A percentile compares a stretch with the other conserved stretches of the same genome.
Conservation (phyloP, 2,113 vertebrate species). For the Asarcornis scutulata region DNA sequence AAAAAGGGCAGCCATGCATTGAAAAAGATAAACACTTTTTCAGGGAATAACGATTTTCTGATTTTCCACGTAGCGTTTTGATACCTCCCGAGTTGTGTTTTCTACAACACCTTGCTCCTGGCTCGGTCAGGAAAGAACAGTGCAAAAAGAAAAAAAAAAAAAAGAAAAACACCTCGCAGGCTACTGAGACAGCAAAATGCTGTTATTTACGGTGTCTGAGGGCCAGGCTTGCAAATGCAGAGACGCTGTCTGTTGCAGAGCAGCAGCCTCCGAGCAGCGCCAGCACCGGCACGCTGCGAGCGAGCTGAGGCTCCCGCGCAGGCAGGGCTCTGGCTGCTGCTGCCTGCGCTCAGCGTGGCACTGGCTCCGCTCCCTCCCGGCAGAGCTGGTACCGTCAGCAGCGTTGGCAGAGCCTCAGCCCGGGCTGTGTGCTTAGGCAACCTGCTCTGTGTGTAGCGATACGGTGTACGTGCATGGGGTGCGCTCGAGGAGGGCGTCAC, state of each 20-base stretch:
- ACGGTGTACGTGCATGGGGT: not conserved
- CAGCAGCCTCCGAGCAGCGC: not conserved
- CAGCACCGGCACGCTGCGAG: accelerated
- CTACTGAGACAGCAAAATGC: not conserved
- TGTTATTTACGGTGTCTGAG: not conserved
- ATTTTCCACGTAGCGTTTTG: not conserved
- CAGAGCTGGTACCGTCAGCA: not conserved
- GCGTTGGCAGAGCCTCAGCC: not conserved
- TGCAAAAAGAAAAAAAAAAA: not conserved
- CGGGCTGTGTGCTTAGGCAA: not conserved
- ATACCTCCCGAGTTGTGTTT: not conserved
- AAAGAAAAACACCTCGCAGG: not conserved
- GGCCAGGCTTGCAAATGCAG: not conserved
- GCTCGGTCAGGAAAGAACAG: not conserved
- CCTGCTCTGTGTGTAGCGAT: not conserved
- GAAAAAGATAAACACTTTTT: not conserved
- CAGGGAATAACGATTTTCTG: not conserved
- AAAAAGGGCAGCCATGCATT: not conserved
- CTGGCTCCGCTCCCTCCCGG: not conserved
- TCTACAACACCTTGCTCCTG: accelerated
- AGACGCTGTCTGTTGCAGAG: not conserved
- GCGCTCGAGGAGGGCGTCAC: not conserved
- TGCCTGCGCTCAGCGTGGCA: not conserved
- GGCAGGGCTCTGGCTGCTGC: not conserved
- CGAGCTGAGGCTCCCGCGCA: not conserved